Evolutionary conservation across 2,797 vertebrate genomes (phyloP).

Genomic region (Oryzias sinensis): DNA sequence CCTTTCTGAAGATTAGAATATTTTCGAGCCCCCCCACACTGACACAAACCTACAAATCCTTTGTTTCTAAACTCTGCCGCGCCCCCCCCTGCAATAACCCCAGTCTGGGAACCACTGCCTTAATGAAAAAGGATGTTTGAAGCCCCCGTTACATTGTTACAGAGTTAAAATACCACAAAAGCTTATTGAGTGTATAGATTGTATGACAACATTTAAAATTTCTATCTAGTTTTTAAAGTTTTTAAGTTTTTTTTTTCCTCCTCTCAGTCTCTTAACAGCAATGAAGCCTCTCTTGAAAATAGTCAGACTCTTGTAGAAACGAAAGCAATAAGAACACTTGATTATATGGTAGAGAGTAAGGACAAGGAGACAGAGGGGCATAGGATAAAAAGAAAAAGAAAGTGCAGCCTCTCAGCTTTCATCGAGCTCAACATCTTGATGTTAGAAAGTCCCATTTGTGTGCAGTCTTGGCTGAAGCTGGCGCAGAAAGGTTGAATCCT

Average conservation of each 20-base stretch:
- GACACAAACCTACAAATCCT: no score
- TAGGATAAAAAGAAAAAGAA: conserved; percentile 18
- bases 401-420: conserved; percentile 27
- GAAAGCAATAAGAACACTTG: conserved; percentile 56
- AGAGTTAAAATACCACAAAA: no score
- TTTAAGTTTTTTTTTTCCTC: neutral
- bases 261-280: conserved; percentile 27
- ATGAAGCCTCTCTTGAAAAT: conserved; percentile 19
- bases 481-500: conserved; percentile 43
- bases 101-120: no score
- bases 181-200: no score
- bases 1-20: no score
- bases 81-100: no score
- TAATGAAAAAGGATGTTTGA: no score
- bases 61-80: no score
- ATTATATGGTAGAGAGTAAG: conserved; percentile 53
- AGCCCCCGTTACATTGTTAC: no score
- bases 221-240: no score
- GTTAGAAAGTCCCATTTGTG: conserved; percentile 38
- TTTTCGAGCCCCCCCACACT: no score
- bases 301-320: conserved; percentile 36
- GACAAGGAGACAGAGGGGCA: conserved; percentile 36
- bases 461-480: conserved; percentile 29
- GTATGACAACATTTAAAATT: no score
- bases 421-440: conserved; percentile 27